Evolutionary conservation across 2,888 invertebrate species (phyloP).

Genomic region (Nymphalis c-album): DNA sequence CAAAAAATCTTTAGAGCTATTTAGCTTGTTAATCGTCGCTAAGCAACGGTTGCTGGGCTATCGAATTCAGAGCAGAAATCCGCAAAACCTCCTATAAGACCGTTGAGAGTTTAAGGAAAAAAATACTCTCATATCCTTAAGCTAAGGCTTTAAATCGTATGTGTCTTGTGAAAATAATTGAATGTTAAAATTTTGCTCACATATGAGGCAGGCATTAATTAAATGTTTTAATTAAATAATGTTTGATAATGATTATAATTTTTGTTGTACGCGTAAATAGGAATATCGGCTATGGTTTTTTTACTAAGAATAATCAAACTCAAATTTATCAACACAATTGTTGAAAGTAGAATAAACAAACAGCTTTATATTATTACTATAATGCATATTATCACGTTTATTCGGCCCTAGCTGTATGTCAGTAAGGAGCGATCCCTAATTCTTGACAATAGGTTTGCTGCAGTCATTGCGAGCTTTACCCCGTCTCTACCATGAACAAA

Average conservation of each 20-base stretch:
- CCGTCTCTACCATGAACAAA: constrained; percentile 86
- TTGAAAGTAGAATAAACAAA: too few relatives aligned
- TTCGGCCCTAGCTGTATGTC: too few relatives aligned
- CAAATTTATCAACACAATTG: too few relatives aligned
- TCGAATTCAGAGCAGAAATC: constrained; percentile 28
- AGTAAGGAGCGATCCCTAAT: constrained; percentile 55
- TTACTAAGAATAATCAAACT: too few relatives aligned
- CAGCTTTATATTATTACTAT: too few relatives aligned
- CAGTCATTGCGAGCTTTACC: constrained; percentile 86
- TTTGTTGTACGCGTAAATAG: too few relatives aligned
- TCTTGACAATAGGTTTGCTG: constrained; percentile 83
- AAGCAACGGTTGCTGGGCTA: constrained; percentile 50
- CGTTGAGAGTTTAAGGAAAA: constrained; percentile 14
- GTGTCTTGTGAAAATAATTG: constrained; percentile 22
- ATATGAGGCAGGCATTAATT: not conserved
- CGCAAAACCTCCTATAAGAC: constrained; percentile 18
- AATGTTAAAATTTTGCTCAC: constrained; percentile 6
- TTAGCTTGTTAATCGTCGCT: constrained; percentile 43
- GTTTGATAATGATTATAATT: constrained; percentile 3
- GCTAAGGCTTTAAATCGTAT: constrained; percentile 11
- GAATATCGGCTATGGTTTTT: too few relatives aligned
- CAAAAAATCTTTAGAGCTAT: constrained; percentile 26
- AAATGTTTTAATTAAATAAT: constrained; percentile 11
- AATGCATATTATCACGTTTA: too few relatives aligned
- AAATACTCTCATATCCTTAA: not conserved